These are phyloP conservation scores for Streblospio benedicti DNA, from an alignment of 1,140 invertebrate genomes.

Conservation along the genomic window DNA sequence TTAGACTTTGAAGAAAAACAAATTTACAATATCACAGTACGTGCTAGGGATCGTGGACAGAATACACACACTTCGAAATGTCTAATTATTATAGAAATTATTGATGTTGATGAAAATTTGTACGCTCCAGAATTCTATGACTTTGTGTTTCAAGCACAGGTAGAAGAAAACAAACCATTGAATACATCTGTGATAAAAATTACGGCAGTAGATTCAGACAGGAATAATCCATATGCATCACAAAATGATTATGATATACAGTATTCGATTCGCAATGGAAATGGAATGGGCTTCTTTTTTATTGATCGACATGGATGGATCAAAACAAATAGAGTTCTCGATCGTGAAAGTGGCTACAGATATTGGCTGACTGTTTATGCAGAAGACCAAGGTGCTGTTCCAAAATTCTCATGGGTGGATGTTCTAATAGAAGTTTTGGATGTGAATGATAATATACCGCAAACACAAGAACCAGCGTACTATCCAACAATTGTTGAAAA, in stretches of 20 bases:
- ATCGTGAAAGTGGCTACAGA: constrained; percentile 73
- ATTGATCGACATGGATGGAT: constrained; percentile 87
- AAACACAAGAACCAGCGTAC: constrained; percentile 78
- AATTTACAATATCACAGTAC: constrained; percentile 74
- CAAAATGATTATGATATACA: constrained; percentile 64
- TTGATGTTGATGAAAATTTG: constrained; percentile 87
- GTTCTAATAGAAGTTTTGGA: constrained; percentile 82
- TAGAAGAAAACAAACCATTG: constrained; percentile 56
- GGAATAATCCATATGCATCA: constrained; percentile 49
- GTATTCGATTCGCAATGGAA: constrained; percentile 79
- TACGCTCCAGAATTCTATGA: constrained; percentile 73
- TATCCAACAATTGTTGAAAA: constrained; percentile 74
- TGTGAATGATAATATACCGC: constrained; percentile 86
- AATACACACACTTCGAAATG: constrained; percentile 40
- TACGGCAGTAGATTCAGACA: constrained; percentile 61
- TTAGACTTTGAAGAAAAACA: constrained; percentile 80
- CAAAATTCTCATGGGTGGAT: constrained; percentile 57
- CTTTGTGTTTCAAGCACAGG: constrained; percentile 60
- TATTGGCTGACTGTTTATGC: constrained; percentile 93
- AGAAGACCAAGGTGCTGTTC: constrained; percentile 78
- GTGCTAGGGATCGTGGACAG: constrained; percentile 62
- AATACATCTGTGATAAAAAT: constrained; percentile 64
- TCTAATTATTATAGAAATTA: constrained; percentile 62
- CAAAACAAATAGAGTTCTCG: constrained; percentile 69
- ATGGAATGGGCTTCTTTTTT: constrained; percentile 80